phyloP scores from a whole-genome alignment of 2,888 invertebrate species.

The Lasiommata megera region DNA sequence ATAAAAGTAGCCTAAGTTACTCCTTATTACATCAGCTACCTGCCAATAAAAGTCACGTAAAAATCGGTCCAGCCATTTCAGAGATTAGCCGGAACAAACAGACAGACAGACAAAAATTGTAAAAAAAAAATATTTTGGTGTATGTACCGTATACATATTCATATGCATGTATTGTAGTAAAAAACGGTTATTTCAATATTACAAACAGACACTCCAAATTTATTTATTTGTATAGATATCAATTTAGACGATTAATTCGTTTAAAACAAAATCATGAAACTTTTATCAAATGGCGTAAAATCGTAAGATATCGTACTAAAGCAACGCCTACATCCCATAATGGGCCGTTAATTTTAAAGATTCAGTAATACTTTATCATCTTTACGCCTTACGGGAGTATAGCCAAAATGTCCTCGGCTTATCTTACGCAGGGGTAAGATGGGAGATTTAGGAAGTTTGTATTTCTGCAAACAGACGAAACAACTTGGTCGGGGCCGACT shows the following conservation, averaged over 20 bases:
- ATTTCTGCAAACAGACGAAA: not conserved
- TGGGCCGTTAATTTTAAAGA: constrained; percentile 24
- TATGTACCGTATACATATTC: too few species aligned
- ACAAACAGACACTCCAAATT: too few species aligned
- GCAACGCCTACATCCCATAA: constrained; percentile 10
- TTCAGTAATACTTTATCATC: constrained; percentile 14
- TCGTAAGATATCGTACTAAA: not conserved
- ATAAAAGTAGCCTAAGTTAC: too few species aligned
- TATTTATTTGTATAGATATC: too few species aligned
- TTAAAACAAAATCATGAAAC: not conserved
- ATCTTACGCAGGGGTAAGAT: constrained; percentile 6
- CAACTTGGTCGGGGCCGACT: not conserved
- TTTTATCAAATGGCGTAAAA: not conserved
- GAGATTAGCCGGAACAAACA: too few species aligned
- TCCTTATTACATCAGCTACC: too few species aligned
- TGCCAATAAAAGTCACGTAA: too few species aligned
- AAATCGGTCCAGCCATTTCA: too few species aligned
- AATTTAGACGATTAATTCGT: not conserved
- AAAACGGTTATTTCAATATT: too few species aligned
- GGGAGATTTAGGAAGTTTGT: constrained; percentile 12
- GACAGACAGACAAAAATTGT: too few species aligned
- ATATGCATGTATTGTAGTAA: too few species aligned
- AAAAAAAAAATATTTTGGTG: too few species aligned
- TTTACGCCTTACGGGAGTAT: constrained; percentile 11
- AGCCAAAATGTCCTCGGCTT: constrained; percentile 15